Conservation (phyloP, 1,140 invertebrate genomes). For the Frieseomelitta varia region DNA sequence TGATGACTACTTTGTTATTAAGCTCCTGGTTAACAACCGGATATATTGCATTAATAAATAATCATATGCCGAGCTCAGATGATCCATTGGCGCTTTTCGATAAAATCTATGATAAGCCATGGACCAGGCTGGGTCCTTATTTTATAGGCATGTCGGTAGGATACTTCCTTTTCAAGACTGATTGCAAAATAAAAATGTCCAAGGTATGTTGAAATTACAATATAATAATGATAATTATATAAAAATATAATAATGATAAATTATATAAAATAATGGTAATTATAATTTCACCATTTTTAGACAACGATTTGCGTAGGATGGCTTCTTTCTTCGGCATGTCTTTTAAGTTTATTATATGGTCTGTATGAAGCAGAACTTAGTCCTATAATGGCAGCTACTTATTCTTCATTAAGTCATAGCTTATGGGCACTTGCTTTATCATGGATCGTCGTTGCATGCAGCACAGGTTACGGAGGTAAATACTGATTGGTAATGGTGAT, state of each 20-base stretch:
- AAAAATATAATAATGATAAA: not conserved
- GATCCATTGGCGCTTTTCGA: slow-evolving; percentile 92
- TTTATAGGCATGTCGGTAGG: slow-evolving; percentile 92
- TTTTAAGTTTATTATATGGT: slow-evolving; percentile 89
- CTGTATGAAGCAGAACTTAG: slow-evolving; percentile 88
- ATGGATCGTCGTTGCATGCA: slow-evolving; percentile 95
- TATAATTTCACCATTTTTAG: slow-evolving; percentile 77
- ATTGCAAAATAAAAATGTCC: slow-evolving; percentile 89
- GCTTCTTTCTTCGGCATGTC: slow-evolving; percentile 84
- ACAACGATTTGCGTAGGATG: slow-evolving; percentile 87
- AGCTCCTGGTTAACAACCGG: slow-evolving; percentile 91
- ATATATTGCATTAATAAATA: slow-evolving; percentile 89
- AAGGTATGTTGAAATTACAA: slow-evolving; percentile 80
- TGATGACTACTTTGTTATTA: slow-evolving; percentile 85
- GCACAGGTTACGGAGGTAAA: slow-evolving; percentile 92
- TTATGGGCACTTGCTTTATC: slow-evolving; percentile 91
- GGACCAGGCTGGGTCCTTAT: slow-evolving; percentile 91
- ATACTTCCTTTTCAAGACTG: slow-evolving; percentile 91
- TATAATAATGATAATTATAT: not conserved
- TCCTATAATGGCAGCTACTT: slow-evolving; percentile 88
- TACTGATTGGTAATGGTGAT: slow-evolving; percentile 1
- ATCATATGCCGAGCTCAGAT: slow-evolving; percentile 90
- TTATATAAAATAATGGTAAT: not conserved
- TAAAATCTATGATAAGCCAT: slow-evolving; percentile 94
- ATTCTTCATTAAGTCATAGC: slow-evolving; percentile 92